Evolutionary conservation across 2,888 invertebrate species (phyloP).

Genomic region (Pyrocoelia pectoralis): DNA sequence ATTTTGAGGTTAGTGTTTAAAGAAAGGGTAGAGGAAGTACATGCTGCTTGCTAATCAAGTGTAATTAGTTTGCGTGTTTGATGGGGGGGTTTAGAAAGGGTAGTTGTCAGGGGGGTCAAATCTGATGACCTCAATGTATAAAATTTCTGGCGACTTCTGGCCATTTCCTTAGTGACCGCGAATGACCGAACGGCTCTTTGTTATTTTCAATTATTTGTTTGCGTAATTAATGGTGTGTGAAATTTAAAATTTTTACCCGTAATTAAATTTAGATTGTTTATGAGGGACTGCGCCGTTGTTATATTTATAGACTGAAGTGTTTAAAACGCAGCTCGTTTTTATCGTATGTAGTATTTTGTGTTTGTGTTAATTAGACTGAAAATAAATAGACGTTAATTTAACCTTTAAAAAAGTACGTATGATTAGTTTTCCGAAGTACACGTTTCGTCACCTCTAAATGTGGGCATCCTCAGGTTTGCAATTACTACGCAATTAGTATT

Average conservation of each 20-base stretch:
- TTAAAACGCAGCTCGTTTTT: neutral
- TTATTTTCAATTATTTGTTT: too few relatives aligned
- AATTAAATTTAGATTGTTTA: constrained; percentile 20
- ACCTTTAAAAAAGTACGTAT: too few relatives aligned
- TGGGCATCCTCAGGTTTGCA: too few relatives aligned
- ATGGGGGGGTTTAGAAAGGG: neutral
- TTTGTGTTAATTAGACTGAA: too few relatives aligned
- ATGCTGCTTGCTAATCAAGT: neutral
- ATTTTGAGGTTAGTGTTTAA: neutral
- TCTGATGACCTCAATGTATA: neutral
- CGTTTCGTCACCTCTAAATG: too few relatives aligned
- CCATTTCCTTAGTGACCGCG: neutral
- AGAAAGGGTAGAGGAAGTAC: neutral
- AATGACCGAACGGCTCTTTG: too few relatives aligned
- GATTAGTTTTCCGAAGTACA: too few relatives aligned
- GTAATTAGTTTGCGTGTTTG: neutral
- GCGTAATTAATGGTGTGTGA: neutral
- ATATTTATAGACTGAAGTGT: constrained; percentile 5
- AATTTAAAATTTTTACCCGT: constrained; percentile 6
- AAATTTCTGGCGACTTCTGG: neutral
- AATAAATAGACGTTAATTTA: too few relatives aligned
- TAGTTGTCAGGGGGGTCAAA: neutral
- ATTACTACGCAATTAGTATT: too few relatives aligned
- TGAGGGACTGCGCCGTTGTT: constrained; percentile 6
- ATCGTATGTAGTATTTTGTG: neutral